phyloP scores from a whole-genome alignment of 2,888 invertebrate genomes.

The Drosophila peninsularis region DNA sequence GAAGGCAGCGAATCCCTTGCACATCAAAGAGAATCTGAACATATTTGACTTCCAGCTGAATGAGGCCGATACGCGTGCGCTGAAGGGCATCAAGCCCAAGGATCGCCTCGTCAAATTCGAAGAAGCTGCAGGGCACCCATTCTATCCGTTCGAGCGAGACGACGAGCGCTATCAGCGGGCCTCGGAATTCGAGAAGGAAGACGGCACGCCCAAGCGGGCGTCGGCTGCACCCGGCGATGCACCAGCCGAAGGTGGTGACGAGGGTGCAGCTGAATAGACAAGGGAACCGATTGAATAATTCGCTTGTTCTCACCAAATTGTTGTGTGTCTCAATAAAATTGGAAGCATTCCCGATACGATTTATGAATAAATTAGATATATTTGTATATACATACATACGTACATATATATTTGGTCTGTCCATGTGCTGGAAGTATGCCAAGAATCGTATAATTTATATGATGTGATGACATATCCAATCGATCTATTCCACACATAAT shows the following conservation, averaged over 20 bases:
- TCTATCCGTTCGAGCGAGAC: slow-evolving; percentile 69
- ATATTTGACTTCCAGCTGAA: slow-evolving; percentile 87
- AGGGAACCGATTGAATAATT: no score
- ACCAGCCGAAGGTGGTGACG: slow-evolving; percentile 7
- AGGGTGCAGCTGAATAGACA: slow-evolving; percentile 2
- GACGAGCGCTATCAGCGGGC: slow-evolving; percentile 12
- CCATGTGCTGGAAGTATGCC: no score
- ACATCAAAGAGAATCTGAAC: slow-evolving; percentile 86
- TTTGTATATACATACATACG: no score
- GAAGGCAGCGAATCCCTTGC: slow-evolving; percentile 86
- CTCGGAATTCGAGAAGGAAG: slow-evolving; percentile 19
- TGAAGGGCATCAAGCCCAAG: slow-evolving; percentile 58
- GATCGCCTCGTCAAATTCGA: slow-evolving; percentile 58
- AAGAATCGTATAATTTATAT: no score
- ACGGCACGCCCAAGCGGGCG: neutral
- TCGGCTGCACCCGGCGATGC: slow-evolving; percentile 4
- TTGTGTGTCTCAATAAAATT: neutral
- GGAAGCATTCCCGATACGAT: neutral
- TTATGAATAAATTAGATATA: neutral
- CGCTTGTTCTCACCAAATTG: neutral
- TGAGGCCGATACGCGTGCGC: slow-evolving; percentile 84
- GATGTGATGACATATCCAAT: no score
- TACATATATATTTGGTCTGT: no score
- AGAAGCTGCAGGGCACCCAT: slow-evolving; percentile 49
- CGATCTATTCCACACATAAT: no score